Evolutionary conservation across 2,797 vertebrate species (phyloP), one percentile per base, ranked within the genome.

Genomic region (Cichlasoma orientale): DNA sequence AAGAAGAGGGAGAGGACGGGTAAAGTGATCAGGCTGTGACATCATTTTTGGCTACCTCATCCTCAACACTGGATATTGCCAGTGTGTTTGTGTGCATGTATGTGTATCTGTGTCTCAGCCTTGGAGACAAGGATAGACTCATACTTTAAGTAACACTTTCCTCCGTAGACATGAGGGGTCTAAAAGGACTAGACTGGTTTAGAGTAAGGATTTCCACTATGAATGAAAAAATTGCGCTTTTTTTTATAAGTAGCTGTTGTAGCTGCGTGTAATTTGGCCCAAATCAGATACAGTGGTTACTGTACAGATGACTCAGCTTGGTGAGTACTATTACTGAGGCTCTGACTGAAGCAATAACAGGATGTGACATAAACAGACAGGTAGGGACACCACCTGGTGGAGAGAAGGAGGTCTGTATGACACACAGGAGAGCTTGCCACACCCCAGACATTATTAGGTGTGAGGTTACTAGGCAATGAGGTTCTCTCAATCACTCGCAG

Each of bases 21-120:
- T 92, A 91, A 94, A 95, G 85, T 91, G 88, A 93, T 94, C 91
- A 89, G 85, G 87, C 80, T 25, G 91, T 96, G 91, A 94, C 91
- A 91, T 95, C 93, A 96, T 84, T 56, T 54, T 50, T 78, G 57
- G 82, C 80, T 77, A 90, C 86, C 84, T 93, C 90, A 89, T 92
- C 80, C 83, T 84, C 25, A 75, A 50, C 68, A 55, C 79, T 77
- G 85, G 75, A 78, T 83, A 79, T 74, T 85, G 29, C 55, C 2
- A 78, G 73, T 80, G 80, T 78, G 75, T 87, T 77, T 82, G 56
- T 86, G 75, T 74, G 72, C 73, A 29, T 53, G 66, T 73, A 58
- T 50, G 38, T 33, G 74, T 74, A 68, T 50, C 41, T 66, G 61
- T 71, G 44, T 36, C 41, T 71, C 68, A 50, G 77, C 74, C 72